phyloP scores from a whole-genome alignment of 2,888 invertebrate genomes.

The Pachydiplax longipennis region DNA sequence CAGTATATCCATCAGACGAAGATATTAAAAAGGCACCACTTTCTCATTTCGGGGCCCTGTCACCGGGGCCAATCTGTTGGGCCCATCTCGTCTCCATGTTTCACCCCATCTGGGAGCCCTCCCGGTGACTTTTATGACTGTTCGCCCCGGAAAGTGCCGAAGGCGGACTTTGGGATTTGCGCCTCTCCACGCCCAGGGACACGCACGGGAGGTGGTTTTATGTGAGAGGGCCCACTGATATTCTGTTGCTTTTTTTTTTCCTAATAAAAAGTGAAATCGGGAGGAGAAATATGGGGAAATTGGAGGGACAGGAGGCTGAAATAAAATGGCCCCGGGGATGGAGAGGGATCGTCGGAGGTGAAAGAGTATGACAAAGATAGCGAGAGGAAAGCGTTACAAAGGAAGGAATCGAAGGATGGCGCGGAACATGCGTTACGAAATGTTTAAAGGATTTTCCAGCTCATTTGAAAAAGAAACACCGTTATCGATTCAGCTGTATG shows the following conservation, averaged over 20 bases:
- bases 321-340: neutral
- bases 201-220: neutral
- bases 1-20: too few species aligned
- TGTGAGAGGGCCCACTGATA: neutral
- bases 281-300: neutral
- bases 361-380: neutral
- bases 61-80: too few species aligned
- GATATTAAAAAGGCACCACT: too few species aligned
- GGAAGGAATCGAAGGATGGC: too few species aligned
- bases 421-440: too few species aligned
- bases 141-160: neutral
- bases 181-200: neutral
- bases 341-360: too few species aligned
- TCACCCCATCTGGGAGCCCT: too few species aligned
- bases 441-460: too few species aligned
- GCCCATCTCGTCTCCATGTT: too few species aligned
- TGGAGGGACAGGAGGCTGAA: neutral
- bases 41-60: too few species aligned
- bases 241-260: neutral
- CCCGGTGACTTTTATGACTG: neutral
- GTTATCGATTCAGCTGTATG: too few species aligned
- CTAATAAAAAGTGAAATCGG: neutral
- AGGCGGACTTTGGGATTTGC: neutral
- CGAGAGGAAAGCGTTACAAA: neutral
- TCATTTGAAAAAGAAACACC: too few species aligned